Evolutionary conservation across 2,888 invertebrate genomes (phyloP).

Genomic region (Drosophila colorata): DNA sequence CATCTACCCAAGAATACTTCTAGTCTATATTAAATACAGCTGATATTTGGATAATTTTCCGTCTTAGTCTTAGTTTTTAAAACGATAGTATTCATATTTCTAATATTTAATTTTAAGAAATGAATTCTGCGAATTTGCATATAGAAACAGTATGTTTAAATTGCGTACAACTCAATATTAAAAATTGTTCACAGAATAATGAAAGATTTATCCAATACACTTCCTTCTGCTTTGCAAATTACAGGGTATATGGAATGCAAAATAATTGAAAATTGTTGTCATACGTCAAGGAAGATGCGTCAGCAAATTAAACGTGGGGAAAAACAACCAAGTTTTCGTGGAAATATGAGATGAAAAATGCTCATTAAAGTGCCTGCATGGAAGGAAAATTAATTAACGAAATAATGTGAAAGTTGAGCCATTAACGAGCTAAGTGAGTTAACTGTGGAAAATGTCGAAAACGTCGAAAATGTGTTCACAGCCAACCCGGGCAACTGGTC

Average conservation of each 20-base stretch:
- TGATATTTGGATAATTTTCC: too few species aligned
- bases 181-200: too few species aligned
- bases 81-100: too few species aligned
- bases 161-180: too few species aligned
- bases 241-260: conserved; percentile 9
- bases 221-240: too few species aligned
- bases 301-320: conserved; percentile 2
- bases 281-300: conserved; percentile 46
- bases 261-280: conserved; percentile 40
- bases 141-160: too few species aligned
- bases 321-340: background rate
- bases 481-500: background rate
- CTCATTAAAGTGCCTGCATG: conserved; percentile 64
- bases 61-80: too few species aligned
- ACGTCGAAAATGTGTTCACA: conserved; percentile 28
- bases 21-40: too few species aligned
- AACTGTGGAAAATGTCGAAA: conserved; percentile 33
- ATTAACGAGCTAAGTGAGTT: conserved; percentile 49
- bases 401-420: conserved; percentile 59
- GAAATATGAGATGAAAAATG: conserved; percentile 34
- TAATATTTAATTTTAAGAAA: too few species aligned
- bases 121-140: too few species aligned
- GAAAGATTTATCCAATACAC: too few species aligned
- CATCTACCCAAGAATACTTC: too few species aligned
- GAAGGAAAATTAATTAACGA: conserved; percentile 74